A percentile compares a stretch with the other conserved stretches of the same genome.
These are phyloP conservation scores for Sceloporus undulatus DNA, from an alignment of 2,113 vertebrate genomes.

Conservation along the genomic window DNA sequence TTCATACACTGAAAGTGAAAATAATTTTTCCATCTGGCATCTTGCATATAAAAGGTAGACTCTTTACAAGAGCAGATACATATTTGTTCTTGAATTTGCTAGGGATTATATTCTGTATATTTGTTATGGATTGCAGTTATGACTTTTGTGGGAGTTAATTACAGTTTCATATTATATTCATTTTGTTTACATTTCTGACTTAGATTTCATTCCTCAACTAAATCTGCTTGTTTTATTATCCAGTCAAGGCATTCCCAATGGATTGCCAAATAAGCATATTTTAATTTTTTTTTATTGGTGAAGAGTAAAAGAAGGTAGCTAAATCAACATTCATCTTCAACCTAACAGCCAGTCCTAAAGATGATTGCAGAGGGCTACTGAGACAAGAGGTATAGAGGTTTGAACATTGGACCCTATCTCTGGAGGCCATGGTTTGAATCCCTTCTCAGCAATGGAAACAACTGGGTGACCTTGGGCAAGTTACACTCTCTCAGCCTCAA, in stretches of 20 bases:
- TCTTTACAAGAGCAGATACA: neutral
- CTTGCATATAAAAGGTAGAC: neutral
- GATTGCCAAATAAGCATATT: neutral
- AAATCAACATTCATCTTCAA: neutral
- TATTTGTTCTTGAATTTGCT: neutral
- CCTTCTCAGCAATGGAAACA: too few species aligned
- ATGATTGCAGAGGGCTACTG: neutral
- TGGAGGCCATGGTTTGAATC: too few species aligned
- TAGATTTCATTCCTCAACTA: neutral
- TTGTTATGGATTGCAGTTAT: slow-evolving; percentile 10
- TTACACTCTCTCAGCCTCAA: too few species aligned
- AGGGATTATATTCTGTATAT: neutral
- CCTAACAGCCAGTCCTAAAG: neutral
- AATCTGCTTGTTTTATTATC: neutral
- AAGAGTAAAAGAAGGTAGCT: neutral
- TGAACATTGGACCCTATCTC: too few species aligned
- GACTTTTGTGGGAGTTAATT: neutral
- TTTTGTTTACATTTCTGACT: neutral
- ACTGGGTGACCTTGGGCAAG: too few species aligned
- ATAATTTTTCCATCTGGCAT: neutral
- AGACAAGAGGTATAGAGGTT: too few species aligned
- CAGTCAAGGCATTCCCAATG: neutral
- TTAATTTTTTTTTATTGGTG: neutral
- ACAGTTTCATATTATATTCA: neutral
- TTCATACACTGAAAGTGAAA: neutral